A percentile compares a stretch with the other conserved stretches of the same genome.
Conservation (phyloP, 2,113 vertebrate genomes). For the Eurystomus gularis region DNA sequence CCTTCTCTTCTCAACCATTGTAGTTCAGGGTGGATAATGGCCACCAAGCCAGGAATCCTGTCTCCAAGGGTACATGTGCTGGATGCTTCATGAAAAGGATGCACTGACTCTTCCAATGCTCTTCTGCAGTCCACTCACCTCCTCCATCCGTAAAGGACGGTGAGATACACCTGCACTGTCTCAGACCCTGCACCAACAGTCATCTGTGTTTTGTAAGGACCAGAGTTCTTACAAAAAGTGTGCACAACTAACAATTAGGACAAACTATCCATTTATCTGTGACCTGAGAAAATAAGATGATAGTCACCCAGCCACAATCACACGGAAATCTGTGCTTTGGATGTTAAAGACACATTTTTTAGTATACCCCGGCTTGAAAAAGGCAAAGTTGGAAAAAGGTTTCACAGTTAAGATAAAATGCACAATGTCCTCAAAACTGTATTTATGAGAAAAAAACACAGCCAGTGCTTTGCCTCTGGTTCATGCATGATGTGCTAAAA, state of each 20-base stretch:
- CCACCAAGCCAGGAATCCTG: not conserved
- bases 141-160: not conserved
- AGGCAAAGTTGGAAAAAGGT: not conserved
- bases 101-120: not conserved
- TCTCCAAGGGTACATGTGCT: not conserved
- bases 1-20: not conserved
- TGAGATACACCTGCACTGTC: rapidly evolving
- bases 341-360: not conserved
- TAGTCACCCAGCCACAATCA: not conserved
- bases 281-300: not conserved
- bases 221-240: not conserved
- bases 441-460: not conserved
- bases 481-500: not conserved
- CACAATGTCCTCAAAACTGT: not conserved
- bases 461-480: not conserved
- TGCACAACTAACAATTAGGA: not conserved
- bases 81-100: not conserved
- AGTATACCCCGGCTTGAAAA: not conserved
- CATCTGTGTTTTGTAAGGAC: not conserved
- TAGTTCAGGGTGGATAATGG: not conserved
- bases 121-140: not conserved
- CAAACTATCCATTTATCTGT: not conserved
- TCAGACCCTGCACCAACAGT: not conserved
- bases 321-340: not conserved
- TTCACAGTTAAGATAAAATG: not conserved